phyloP scores from a whole-genome alignment of 2,113 vertebrate species.

The Sceloporus tristichus region DNA sequence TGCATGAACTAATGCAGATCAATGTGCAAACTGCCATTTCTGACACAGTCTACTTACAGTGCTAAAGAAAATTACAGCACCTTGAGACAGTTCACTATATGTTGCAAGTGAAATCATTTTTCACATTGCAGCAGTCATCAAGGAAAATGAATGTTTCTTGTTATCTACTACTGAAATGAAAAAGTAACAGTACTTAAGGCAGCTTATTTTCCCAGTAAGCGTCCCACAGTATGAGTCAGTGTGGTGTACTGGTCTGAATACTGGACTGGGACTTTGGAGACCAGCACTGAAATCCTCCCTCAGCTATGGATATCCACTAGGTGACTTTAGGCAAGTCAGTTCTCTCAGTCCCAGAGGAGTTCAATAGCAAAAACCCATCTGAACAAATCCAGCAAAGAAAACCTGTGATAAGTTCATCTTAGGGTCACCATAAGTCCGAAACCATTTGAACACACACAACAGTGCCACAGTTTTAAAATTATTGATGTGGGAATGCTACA shows the following conservation, averaged over 20 bases:
- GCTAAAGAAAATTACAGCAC: neutral
- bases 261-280: too few species aligned
- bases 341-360: too few species aligned
- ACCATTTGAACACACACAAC: too few species aligned
- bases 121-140: neutral
- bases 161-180: neutral
- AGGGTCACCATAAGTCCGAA: too few species aligned
- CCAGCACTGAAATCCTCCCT: too few species aligned
- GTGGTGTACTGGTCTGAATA: too few species aligned
- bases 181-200: neutral
- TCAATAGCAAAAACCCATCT: too few species aligned
- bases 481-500: neutral
- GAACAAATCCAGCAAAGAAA: too few species aligned
- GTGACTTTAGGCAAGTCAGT: too few species aligned
- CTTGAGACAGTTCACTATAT: neutral
- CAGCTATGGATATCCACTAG: too few species aligned
- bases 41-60: neutral
- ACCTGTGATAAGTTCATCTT: too few species aligned
- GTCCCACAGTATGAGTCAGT: neutral
- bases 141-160: neutral
- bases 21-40: neutral
- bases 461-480: neutral
- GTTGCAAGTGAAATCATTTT: neutral
- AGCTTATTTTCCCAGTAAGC: neutral
- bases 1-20: neutral